These are phyloP conservation scores for Oenanthe oenanthe DNA, from an alignment of 2,113 vertebrate genomes.

Conservation along the genomic window DNA sequence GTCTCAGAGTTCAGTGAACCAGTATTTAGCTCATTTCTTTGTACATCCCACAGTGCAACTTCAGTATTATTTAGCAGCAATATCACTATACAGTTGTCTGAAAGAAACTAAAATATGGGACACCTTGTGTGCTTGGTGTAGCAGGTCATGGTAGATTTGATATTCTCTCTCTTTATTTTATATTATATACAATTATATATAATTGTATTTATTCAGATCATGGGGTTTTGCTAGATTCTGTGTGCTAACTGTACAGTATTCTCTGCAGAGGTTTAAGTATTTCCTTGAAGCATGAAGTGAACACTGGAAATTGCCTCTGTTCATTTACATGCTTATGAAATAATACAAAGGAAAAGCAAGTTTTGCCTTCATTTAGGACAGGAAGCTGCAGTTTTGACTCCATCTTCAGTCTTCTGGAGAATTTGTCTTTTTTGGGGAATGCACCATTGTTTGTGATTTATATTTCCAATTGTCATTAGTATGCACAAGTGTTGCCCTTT, in stretches of 20 bases:
- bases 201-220: neutral
- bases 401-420: neutral
- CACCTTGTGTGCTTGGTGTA: neutral
- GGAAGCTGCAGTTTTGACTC: neutral
- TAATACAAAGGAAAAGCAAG: conserved; percentile 3
- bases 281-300: conserved; percentile 17
- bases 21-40: neutral
- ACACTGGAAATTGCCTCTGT: conserved; percentile 4
- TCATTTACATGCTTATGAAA: conserved; percentile 23
- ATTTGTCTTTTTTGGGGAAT: neutral
- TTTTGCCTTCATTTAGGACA: neutral
- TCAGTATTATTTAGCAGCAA: neutral
- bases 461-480: neutral
- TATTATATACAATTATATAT: too few species aligned
- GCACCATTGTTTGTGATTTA: neutral
- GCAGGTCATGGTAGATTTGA: neutral
- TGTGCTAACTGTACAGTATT: neutral
- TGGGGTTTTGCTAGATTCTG: neutral
- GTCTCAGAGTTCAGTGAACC: neutral
- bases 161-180: neutral
- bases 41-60: neutral
- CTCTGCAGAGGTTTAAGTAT: neutral
- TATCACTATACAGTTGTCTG: neutral
- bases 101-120: neutral
- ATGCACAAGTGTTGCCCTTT: neutral